Evolutionary conservation across 2,797 vertebrate species (phyloP).

Genomic region (Caiman crocodilus): DNA sequence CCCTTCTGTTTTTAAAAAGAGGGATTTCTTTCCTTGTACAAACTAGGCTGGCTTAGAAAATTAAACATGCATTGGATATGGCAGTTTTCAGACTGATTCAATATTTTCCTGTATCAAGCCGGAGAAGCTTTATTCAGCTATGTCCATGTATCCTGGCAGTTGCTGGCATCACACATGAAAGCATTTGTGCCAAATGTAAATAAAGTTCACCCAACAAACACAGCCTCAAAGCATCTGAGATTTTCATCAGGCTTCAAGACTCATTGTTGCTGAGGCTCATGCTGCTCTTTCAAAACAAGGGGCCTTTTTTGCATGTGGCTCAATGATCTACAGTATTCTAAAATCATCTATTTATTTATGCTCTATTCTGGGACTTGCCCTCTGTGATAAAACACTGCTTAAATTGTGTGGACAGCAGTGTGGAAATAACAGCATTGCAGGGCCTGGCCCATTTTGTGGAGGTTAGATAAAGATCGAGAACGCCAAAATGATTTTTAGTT

Average conservation of each 20-base stretch:
- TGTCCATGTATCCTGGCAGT: constrained; percentile 48
- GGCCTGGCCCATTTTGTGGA: constrained; percentile 21
- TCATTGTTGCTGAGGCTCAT: constrained; percentile 73
- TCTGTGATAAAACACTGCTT: constrained; percentile 63
- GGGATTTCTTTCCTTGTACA: not conserved
- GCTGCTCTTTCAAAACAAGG: constrained; percentile 78
- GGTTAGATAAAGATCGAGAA: constrained; percentile 49
- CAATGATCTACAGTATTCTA: constrained; percentile 81
- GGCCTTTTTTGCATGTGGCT: constrained; percentile 77
- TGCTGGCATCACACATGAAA: constrained; percentile 56
- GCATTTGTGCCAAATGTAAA: constrained; percentile 69
- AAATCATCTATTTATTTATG: constrained; percentile 79
- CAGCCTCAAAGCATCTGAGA: constrained; percentile 70
- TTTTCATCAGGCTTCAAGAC: constrained; percentile 67
- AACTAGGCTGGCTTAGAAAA: constrained; percentile 23
- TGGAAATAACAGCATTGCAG: constrained; percentile 45
- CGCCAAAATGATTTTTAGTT: constrained; percentile 55
- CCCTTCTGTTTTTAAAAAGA: not conserved
- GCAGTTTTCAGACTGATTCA: constrained; percentile 33
- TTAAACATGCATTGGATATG: constrained; percentile 12
- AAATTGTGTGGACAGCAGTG: constrained; percentile 28
- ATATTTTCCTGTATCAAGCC: constrained; percentile 38
- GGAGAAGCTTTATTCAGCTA: constrained; percentile 57
- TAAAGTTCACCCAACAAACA: constrained; percentile 72
- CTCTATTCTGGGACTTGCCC: constrained; percentile 75